Evolutionary conservation across 2,888 invertebrate species (phyloP).

Genomic region (Drosophila rellima): DNA sequence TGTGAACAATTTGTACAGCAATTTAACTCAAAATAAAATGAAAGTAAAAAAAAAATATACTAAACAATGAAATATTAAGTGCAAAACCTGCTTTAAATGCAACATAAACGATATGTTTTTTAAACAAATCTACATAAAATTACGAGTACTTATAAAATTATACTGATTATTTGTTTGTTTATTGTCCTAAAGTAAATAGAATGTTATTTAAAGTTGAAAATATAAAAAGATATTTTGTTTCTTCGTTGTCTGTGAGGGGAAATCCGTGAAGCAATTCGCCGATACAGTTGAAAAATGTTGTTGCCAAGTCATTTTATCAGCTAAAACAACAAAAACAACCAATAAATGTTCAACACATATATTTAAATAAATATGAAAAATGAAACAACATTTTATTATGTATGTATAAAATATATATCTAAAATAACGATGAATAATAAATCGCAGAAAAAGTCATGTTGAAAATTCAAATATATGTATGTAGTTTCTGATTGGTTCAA

Average conservation of each 20-base stretch:
- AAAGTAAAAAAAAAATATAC: slow-evolving; percentile 23
- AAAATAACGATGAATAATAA: slow-evolving; percentile 63
- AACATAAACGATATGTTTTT: slow-evolving; percentile 51
- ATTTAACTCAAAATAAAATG: slow-evolving; percentile 51
- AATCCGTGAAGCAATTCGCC: slow-evolving; percentile 10
- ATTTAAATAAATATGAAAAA: slow-evolving; percentile 56
- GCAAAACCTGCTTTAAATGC: slow-evolving; percentile 73
- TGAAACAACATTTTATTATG: slow-evolving; percentile 44
- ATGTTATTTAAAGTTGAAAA: slow-evolving; percentile 60
- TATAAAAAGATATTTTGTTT: slow-evolving; percentile 48
- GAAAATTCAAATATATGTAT: slow-evolving; percentile 16
- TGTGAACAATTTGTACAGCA: slow-evolving; percentile 76
- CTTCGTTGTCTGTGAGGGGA: slow-evolving; percentile 37
- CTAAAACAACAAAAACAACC: slow-evolving; percentile 41
- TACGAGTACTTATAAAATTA: slow-evolving; percentile 38
- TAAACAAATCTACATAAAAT: slow-evolving; percentile 34
- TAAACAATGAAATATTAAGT: slow-evolving; percentile 73
- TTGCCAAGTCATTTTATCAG: slow-evolving; percentile 46
- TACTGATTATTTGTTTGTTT: slow-evolving; percentile 58
- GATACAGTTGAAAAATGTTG: slow-evolving; percentile 26
- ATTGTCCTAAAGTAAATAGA: slow-evolving; percentile 59
- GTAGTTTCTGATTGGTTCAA: not conserved
- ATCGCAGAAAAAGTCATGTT: slow-evolving; percentile 63
- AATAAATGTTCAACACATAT: slow-evolving; percentile 63
- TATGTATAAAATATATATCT: slow-evolving; percentile 59